phyloP scores from a whole-genome alignment of 92 coral and sea anemone species.

The Virgularia gustaviana region DNA sequence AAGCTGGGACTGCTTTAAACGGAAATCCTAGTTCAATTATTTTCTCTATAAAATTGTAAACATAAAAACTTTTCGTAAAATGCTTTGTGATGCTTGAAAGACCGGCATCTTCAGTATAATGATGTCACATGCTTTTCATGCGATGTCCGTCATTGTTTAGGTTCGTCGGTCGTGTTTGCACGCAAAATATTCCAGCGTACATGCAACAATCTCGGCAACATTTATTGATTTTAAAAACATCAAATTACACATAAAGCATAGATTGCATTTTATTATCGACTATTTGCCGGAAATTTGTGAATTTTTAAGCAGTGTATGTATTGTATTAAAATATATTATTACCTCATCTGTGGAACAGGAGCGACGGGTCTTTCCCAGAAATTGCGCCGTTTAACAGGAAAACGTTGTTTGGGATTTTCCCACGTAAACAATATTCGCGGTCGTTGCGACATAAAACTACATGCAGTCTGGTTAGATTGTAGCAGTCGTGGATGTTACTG shows the following conservation, averaged over 20 bases:
- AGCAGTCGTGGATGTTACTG: not conserved
- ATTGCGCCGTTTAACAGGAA: not conserved
- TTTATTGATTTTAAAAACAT: too few relatives aligned
- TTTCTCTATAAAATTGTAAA: too few relatives aligned
- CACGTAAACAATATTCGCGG: not conserved
- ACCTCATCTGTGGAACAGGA: not conserved
- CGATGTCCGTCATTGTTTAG: too few relatives aligned
- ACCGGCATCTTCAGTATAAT: too few relatives aligned
- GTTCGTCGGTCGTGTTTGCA: too few relatives aligned
- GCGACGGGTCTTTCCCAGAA: conserved; percentile 22
- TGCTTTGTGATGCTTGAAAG: too few relatives aligned
- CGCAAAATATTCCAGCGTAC: too few relatives aligned
- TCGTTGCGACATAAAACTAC: not conserved
- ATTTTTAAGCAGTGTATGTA: not conserved
- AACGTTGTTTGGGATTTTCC: not conserved
- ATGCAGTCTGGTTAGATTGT: not conserved
- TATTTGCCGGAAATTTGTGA: not conserved
- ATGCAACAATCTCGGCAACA: too few relatives aligned
- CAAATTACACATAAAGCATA: not conserved
- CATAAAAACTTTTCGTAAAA: too few relatives aligned
- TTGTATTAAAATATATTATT: not conserved
- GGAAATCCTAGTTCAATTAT: too few relatives aligned
- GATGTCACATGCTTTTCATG: too few relatives aligned
- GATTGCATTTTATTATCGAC: not conserved
- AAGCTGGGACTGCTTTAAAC: too few relatives aligned